phyloP scores from a whole-genome alignment of 2,888 invertebrate genomes.

The Sphaeridia pumilis region DNA sequence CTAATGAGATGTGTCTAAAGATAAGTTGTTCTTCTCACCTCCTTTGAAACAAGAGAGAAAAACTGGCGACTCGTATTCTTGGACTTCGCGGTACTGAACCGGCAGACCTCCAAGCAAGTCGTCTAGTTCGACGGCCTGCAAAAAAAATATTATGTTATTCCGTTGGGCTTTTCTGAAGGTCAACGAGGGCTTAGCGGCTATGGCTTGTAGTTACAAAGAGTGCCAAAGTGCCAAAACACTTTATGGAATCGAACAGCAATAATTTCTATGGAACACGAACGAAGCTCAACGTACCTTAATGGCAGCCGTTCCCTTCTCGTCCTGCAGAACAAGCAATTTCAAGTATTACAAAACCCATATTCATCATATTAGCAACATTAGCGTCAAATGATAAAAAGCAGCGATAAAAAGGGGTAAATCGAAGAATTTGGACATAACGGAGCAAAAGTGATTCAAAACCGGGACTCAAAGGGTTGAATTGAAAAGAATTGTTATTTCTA shows the following conservation, averaged over 20 bases:
- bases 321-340: constrained; percentile 40
- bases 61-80: constrained; percentile 68
- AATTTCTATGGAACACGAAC: not conserved
- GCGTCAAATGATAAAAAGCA: too few species aligned
- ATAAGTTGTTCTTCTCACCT: too few species aligned
- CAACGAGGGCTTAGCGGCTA: not conserved
- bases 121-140: constrained; percentile 65
- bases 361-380: too few species aligned
- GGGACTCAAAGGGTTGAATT: too few species aligned
- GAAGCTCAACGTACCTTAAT: constrained; percentile 42
- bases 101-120: constrained; percentile 71
- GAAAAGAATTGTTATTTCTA: too few species aligned
- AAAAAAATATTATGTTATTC: not conserved
- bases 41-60: constrained; percentile 63
- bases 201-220: not conserved
- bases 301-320: constrained; percentile 47
- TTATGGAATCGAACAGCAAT: not conserved
- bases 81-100: constrained; percentile 72
- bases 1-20: too few species aligned
- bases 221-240: not conserved
- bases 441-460: not conserved
- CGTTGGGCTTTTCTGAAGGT: not conserved
- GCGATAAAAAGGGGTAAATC: too few species aligned
- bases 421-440: not conserved
- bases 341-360: too few species aligned